These are phyloP conservation scores for Cromileptes altivelis DNA, from an alignment of 2,113 vertebrate species.

Conservation along the genomic window DNA sequence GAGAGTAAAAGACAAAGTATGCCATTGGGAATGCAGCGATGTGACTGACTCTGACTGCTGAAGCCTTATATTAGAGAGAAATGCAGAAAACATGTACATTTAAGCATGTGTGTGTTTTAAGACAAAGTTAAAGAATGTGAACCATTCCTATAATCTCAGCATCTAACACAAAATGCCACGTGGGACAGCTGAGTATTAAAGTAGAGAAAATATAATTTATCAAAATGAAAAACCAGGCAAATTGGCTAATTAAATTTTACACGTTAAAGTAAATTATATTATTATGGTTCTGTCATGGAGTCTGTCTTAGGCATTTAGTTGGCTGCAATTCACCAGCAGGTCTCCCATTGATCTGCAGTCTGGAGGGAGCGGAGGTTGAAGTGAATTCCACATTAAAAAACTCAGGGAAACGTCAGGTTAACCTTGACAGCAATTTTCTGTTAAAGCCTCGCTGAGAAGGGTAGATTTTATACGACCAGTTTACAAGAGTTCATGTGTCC, in stretches of 20 bases:
- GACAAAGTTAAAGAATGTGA: not conserved
- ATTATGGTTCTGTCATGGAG: not conserved
- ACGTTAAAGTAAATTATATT: conserved; percentile 1
- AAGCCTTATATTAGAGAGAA: no score
- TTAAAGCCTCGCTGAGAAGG: not conserved
- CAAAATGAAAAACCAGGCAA: not conserved
- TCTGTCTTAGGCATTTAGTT: not conserved
- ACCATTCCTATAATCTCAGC: conserved; percentile 1
- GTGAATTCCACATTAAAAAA: conserved; percentile 3
- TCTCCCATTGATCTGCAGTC: not conserved
- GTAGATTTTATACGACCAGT: conserved; percentile 31
- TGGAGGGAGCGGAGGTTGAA: not conserved
- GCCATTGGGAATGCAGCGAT: no score
- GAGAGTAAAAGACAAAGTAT: no score
- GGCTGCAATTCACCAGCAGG: not conserved
- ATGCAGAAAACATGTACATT: no score
- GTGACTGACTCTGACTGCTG: not conserved
- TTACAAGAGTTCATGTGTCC: conserved; percentile 25
- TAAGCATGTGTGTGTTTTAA: not conserved
- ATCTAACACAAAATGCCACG: not conserved
- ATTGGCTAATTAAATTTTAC: not conserved
- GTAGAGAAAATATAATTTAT: not conserved
- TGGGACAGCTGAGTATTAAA: no score
- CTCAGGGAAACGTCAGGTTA: conserved; percentile 21
- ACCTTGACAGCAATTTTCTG: conserved; percentile 18